Evolutionary conservation across 2,797 vertebrate genomes (phyloP).

Genomic region (Rhinichthys osculus): DNA sequence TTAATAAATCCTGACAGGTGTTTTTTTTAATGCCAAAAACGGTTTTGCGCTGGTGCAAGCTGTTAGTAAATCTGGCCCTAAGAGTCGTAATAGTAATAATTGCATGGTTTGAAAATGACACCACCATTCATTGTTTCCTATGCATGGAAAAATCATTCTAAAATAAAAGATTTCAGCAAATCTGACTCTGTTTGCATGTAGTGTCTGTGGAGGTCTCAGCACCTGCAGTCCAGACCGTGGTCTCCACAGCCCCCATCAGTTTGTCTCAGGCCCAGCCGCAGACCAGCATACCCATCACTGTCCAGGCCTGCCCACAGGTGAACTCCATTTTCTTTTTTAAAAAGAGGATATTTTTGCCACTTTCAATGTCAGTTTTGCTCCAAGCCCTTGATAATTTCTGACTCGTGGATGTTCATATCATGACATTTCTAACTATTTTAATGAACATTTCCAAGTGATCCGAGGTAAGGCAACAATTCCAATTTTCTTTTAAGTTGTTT

Average conservation of each 20-base stretch:
- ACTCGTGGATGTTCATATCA: background rate
- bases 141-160: background rate
- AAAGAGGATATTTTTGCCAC: background rate
- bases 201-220: slow-evolving; percentile 70
- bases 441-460: background rate
- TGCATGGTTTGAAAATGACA: background rate
- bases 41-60: too few species aligned
- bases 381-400: background rate
- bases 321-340: slow-evolving; percentile 41
- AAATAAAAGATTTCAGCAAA: background rate
- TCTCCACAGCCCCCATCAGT: slow-evolving; percentile 74
- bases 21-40: too few species aligned
- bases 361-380: background rate
- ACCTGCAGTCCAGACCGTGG: slow-evolving; percentile 72
- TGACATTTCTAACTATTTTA: background rate
- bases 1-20: too few species aligned
- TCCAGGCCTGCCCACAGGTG: slow-evolving; percentile 91
- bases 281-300: slow-evolving; percentile 81
- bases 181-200: slow-evolving; percentile 69
- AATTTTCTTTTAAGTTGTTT: background rate
- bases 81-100: slow-evolving; percentile 6
- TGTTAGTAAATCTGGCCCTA: too few species aligned
- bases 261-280: slow-evolving; percentile 77
- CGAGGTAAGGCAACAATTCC: background rate
- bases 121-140: background rate